These are phyloP conservation scores for Ptycholaimellus sp. DNA, from an alignment of 2,888 invertebrate species.

Conservation along the genomic window DNA sequence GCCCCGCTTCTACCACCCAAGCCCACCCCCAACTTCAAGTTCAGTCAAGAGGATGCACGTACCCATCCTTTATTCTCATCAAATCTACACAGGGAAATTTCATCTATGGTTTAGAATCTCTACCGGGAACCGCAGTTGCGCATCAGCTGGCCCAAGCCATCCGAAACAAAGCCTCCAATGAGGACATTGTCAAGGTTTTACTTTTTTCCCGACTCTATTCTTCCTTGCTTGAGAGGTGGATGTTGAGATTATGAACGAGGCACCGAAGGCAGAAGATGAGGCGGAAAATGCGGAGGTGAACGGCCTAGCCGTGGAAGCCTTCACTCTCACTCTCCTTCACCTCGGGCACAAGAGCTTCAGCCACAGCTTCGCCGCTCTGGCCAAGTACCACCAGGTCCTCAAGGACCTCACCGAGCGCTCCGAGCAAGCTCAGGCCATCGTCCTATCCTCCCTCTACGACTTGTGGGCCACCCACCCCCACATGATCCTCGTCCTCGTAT, in stretches of 20 bases:
- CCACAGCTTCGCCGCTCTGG: constrained; percentile 92
- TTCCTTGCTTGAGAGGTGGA: no score
- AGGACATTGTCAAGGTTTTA: constrained; percentile 62
- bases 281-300: no score
- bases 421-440: constrained; percentile 80
- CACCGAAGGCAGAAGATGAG: no score
- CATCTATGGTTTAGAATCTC: constrained; percentile 20
- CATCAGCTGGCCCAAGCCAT: constrained; percentile 64
- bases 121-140: constrained; percentile 35
- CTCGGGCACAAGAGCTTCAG: constrained; percentile 88
- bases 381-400: constrained; percentile 43
- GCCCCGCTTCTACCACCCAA: constrained; percentile 54
- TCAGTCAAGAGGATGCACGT: constrained; percentile 67
- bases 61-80: constrained; percentile 25
- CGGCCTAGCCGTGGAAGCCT: constrained; percentile 50
- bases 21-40: constrained; percentile 68
- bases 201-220: no score
- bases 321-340: constrained; percentile 40
- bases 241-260: no score
- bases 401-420: constrained; percentile 58
- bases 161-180: constrained; percentile 62
- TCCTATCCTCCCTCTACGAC: constrained; percentile 69
- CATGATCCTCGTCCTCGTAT: constrained; percentile 15
- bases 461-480: constrained; percentile 82
- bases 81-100: no score